Evolutionary conservation across 2,888 invertebrate genomes (phyloP).

Genomic region (Torymus tubicola): DNA sequence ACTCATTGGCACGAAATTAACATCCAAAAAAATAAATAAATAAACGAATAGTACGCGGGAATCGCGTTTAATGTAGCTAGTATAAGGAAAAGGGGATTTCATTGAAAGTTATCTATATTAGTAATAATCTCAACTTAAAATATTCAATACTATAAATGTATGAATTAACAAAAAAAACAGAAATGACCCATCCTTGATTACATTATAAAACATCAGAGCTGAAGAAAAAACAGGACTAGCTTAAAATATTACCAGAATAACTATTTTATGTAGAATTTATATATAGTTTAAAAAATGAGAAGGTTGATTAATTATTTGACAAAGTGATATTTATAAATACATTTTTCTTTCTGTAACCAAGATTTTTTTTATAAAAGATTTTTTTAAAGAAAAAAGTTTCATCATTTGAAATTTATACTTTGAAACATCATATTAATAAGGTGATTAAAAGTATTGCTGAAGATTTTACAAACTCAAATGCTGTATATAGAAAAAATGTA

Average conservation of each 20-base stretch:
- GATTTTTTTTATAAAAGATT: too few relatives aligned
- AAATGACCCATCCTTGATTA: conserved; percentile 31
- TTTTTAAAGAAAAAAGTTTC: too few relatives aligned
- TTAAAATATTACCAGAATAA: conserved; percentile 21
- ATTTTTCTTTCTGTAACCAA: not conserved
- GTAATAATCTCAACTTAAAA: too few relatives aligned
- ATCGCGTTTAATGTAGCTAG: too few relatives aligned
- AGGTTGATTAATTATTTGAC: conserved; percentile 23
- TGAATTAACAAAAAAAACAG: not conserved
- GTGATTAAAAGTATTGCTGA: conserved; percentile 13
- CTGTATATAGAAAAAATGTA: conserved; percentile 48
- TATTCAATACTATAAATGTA: too few relatives aligned
- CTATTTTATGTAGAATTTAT: conserved; percentile 20
- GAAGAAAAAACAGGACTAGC: conserved; percentile 32
- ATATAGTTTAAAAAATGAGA: conserved; percentile 24
- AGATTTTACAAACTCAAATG: conserved; percentile 31
- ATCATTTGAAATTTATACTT: too few relatives aligned
- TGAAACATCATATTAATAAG: not conserved
- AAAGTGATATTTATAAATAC: not conserved
- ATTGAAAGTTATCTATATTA: too few relatives aligned
- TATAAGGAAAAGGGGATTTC: too few relatives aligned
- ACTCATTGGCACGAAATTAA: too few relatives aligned
- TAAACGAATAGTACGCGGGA: too few relatives aligned
- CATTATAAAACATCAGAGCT: not conserved
- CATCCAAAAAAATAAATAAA: too few relatives aligned